A percentile compares a stretch with the other conserved stretches of the same genome.
Evolutionary conservation across 2,888 invertebrate species (phyloP).

Genomic region (Thymelicus sylvestris): DNA sequence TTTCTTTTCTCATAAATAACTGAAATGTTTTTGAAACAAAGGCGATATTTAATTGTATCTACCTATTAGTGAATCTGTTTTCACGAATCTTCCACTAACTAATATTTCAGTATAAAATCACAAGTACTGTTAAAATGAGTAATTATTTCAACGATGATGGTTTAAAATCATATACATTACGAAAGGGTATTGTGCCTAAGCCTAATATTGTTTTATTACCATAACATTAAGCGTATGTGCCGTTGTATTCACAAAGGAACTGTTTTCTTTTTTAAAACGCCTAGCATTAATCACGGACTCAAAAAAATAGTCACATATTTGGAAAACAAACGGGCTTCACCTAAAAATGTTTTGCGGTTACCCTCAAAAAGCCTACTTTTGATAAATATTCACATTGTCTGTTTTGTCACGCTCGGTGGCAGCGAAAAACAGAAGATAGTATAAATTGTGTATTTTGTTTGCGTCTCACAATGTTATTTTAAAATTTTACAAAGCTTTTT

Average conservation of each 20-base stretch:
- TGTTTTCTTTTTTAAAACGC: neutral
- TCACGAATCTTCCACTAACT: no score
- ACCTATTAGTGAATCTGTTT: no score
- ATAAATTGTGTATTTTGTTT: slow-evolving; percentile 16
- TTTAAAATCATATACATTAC: no score
- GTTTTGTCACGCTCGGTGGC: slow-evolving; percentile 24
- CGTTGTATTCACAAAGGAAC: neutral
- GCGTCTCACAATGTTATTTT: neutral
- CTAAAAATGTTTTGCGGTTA: slow-evolving; percentile 18
- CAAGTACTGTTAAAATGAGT: no score
- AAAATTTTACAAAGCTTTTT: slow-evolving; percentile 3
- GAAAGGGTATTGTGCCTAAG: no score
- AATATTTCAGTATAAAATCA: no score
- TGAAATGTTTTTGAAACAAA: no score
- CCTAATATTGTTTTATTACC: no score
- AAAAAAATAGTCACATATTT: slow-evolving; percentile 29
- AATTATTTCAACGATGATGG: no score
- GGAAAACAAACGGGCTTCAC: slow-evolving; percentile 24
- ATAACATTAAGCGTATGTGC: neutral
- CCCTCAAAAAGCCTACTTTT: slow-evolving; percentile 24
- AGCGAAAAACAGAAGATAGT: slow-evolving; percentile 20
- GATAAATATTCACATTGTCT: slow-evolving; percentile 36
- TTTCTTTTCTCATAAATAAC: no score
- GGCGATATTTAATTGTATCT: no score
- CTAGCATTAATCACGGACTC: slow-evolving; percentile 21